Percentiles rank a stretch among this genome's conserved stretches.
Evolutionary conservation across 2,113 vertebrate species (phyloP).

Genomic region (Acanthisitta chloris): DNA sequence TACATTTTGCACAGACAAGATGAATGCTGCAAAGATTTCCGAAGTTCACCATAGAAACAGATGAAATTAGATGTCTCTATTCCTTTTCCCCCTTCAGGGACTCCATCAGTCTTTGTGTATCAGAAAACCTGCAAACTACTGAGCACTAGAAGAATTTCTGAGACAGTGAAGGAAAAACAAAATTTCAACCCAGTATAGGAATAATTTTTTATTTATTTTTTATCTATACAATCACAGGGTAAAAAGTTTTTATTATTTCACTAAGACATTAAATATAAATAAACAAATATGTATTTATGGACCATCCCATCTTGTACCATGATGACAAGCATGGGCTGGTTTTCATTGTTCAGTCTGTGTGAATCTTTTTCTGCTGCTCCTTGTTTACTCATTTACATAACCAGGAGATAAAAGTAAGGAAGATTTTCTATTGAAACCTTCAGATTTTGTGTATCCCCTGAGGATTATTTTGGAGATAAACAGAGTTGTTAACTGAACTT

Average conservation of each 20-base stretch:
- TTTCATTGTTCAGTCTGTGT: not conserved
- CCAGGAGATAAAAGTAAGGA: not conserved
- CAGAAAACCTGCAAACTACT: not conserved
- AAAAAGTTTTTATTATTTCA: not conserved
- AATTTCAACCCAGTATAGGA: not conserved
- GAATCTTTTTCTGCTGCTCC: not conserved
- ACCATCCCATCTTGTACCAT: not conserved
- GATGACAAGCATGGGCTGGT: not conserved
- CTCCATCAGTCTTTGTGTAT: not conserved
- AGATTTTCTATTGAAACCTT: not conserved
- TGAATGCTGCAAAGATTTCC: not conserved
- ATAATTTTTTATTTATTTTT: not conserved
- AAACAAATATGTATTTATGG: not conserved
- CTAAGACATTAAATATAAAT: not conserved
- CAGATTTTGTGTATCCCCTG: not conserved
- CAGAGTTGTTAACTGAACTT: not conserved
- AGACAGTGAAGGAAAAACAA: not conserved
- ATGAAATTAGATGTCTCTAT: not conserved
- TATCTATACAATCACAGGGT: not conserved
- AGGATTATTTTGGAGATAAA: not conserved
- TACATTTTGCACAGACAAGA: not conserved
- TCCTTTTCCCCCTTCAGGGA: not conserved
- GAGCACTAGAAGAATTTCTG: not conserved
- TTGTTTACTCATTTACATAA: not conserved
- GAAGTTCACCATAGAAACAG: conserved; percentile 19